phyloP scores from a whole-genome alignment of 2,888 invertebrate species.

The Tuta absoluta region DNA sequence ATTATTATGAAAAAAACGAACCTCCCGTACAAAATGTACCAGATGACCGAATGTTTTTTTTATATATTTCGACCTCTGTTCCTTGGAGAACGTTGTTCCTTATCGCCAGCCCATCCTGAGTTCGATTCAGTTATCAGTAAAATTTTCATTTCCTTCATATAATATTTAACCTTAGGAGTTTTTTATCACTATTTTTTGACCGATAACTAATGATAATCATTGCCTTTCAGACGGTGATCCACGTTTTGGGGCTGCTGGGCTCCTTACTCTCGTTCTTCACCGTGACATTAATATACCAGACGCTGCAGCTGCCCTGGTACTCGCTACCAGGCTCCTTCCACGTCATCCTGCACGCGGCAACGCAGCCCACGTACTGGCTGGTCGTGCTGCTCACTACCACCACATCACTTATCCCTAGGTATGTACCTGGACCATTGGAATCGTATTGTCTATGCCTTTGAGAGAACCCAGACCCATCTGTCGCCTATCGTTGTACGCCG shows the following conservation, averaged over 20 bases:
- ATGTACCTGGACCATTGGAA: no score
- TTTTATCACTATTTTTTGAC: no score
- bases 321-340: slow-evolving; percentile 93
- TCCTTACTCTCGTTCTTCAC: slow-evolving; percentile 91
- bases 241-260: slow-evolving; percentile 87
- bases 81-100: no score
- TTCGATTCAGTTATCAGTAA: no score
- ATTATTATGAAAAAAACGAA: no score
- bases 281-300: slow-evolving; percentile 92
- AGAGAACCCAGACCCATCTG: neutral
- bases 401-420: slow-evolving; percentile 92
- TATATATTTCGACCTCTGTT: no score
- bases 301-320: slow-evolving; percentile 89
- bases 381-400: slow-evolving; percentile 88
- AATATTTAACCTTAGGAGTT: no score
- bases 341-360: slow-evolving; percentile 90
- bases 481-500: neutral
- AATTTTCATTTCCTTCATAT: no score
- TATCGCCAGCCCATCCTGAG: no score
- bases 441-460: no score
- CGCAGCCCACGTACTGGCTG: slow-evolving; percentile 90
- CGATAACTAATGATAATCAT: neutral
- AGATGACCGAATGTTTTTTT: no score
- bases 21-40: no score
- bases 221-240: slow-evolving; percentile 90